Conservation (phyloP, 2,888 invertebrate species). For the Uropetala carovei region DNA sequence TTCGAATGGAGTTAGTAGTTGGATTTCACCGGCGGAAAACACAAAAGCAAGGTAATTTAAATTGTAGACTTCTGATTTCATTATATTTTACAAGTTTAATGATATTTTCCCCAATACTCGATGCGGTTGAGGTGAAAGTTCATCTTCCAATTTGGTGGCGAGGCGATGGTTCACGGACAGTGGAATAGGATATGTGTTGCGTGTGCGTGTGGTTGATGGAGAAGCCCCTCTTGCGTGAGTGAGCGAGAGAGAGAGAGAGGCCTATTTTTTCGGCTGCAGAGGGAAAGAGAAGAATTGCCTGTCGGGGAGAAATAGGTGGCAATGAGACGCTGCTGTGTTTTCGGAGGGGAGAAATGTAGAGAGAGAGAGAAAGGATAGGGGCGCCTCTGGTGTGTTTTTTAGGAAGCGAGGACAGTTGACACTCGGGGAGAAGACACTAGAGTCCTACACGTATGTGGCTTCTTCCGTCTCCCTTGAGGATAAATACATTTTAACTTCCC, state of each 20-base stretch:
- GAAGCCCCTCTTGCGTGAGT: not conserved
- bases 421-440: slow-evolving; percentile 25
- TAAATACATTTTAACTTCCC: not conserved
- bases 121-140: no score
- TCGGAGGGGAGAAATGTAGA: not conserved
- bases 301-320: no score
- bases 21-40: no score
- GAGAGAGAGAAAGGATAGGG: not conserved
- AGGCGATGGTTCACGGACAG: not conserved
- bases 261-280: no score
- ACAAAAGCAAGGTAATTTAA: no score
- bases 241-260: slow-evolving; percentile 16
- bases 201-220: slow-evolving; percentile 34
- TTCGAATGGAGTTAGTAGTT: no score
- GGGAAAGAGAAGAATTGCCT: not conserved
- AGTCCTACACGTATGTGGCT: not conserved
- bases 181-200: slow-evolving; percentile 26
- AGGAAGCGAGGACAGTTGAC: slow-evolving; percentile 40
- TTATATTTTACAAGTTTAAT: no score
- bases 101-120: no score
- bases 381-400: not conserved
- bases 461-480: not conserved
- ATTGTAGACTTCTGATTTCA: no score
- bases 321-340: not conserved
- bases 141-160: not conserved